A percentile compares a stretch with the other conserved stretches of the same genome.
Evolutionary conservation across 2,113 vertebrate genomes (phyloP).

Genomic region (Eulemur rufifrons): DNA sequence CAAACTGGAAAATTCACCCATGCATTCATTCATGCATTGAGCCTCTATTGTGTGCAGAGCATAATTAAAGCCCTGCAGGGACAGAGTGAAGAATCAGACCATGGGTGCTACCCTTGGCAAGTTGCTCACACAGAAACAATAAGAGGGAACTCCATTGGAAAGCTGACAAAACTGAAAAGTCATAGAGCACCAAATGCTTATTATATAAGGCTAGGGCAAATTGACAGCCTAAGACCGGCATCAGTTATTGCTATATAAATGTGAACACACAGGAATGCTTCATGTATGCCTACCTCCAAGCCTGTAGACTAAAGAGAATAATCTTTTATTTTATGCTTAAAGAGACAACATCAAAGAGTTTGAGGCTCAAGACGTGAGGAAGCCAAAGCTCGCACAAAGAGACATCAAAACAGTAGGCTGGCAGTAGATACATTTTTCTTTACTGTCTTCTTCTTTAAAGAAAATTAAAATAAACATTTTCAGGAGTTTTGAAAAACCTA

Average conservation of each 20-base stretch:
- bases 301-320: constrained; percentile 56
- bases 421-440: constrained; percentile 46
- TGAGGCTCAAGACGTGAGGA: constrained; percentile 38
- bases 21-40: not conserved
- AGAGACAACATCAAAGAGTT: constrained; percentile 62
- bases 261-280: constrained; percentile 45
- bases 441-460: constrained; percentile 35
- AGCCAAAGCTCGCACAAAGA: constrained; percentile 40
- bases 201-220: not conserved
- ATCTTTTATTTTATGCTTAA: constrained; percentile 66
- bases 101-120: not conserved
- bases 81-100: not conserved
- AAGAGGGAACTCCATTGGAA: not conserved
- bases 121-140: not conserved
- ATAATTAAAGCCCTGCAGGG: not conserved
- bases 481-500: constrained; percentile 40
- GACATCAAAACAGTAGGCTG: constrained; percentile 61
- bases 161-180: not conserved
- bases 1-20: constrained; percentile 14
- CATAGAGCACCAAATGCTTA: not conserved
- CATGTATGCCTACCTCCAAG: constrained; percentile 25
- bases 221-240: not conserved
- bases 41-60: not conserved
- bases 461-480: constrained; percentile 68
- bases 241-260: constrained; percentile 43